Evolutionary conservation across 2,888 invertebrate genomes (phyloP), one percentile per base, ranked within the genome.

Genomic region (Dermolepida albohirtum): DNA sequence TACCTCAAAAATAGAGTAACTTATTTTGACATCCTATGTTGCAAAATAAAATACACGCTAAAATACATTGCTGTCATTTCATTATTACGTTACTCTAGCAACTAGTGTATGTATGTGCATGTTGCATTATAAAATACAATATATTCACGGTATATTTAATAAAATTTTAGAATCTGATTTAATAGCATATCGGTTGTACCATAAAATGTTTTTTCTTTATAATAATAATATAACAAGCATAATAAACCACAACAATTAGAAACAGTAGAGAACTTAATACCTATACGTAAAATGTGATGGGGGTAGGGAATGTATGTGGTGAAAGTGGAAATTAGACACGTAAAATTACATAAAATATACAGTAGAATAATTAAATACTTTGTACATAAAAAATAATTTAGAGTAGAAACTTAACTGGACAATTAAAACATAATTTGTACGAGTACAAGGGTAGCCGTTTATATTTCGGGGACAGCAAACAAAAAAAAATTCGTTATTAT

Each of bases 341-440:
- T 73, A 74, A 76, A 75, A 76, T 75, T 75, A 75, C 77, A 77
- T 77, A 75, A 77, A 77, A 77, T 78, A 77, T 77, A 74, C 74
- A 67, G 50, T 94, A 87, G n/a, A n/a, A 85, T 67, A 55, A 76
- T 77, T 77, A 80, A 80, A 81, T 81, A 81, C 78, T 81, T 81
- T 81, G 80, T 81, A 81, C 80, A 81, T 76, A 76, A 73, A 77
- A 78, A 78, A 80, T 79, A 80, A 80, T 78, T 79, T 78, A 79
- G 76, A 77, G 74, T 75, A 75, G 74, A 64, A 67, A 54, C 54
- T 73, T 74, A 71, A 74, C 69, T 70, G 55, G 29, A 41, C 51
- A 50, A 63, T 55, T 65, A 52, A 47, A 51, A 66, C 57, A 49
- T 66, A 57, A 55, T 55, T 57, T 66, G 57, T 52, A 67, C n/a